Evolutionary conservation across 1,140 invertebrate species (phyloP).

Genomic region (Agrilus planipennis): DNA sequence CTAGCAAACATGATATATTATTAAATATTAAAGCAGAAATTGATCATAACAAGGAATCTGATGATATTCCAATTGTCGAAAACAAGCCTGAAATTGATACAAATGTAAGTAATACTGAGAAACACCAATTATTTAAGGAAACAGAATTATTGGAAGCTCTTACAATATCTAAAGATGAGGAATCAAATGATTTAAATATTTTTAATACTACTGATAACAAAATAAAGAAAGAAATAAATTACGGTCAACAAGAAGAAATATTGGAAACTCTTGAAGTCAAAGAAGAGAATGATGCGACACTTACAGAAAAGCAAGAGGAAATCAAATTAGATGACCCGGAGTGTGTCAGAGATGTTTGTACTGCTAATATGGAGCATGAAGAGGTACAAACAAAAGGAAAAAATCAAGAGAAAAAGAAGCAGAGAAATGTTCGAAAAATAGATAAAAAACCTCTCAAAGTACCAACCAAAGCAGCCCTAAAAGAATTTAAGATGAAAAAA

Average conservation of each 20-base stretch:
- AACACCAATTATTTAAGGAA: constrained; percentile 7
- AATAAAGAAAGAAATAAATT: constrained; percentile 3
- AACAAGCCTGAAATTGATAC: constrained; percentile 2
- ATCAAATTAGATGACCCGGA: background rate
- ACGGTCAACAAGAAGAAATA: constrained; percentile 5
- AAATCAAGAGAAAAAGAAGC: background rate
- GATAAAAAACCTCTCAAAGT: background rate
- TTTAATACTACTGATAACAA: background rate
- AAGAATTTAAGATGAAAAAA: constrained; percentile 7
- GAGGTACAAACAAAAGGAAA: background rate
- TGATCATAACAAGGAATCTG: constrained; percentile 10
- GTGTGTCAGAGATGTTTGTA: constrained; percentile 6
- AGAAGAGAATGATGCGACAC: constrained; percentile 8
- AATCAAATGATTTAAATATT: background rate
- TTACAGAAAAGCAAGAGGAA: background rate
- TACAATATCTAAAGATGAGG: background rate
- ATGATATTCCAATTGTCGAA: constrained; percentile 5
- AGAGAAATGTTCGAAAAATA: constrained; percentile 5
- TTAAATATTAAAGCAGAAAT: constrained; percentile 5
- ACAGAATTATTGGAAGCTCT: background rate
- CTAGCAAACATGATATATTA: constrained; percentile 11
- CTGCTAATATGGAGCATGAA: constrained; percentile 1
- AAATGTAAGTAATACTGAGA: background rate
- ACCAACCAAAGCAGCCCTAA: constrained; percentile 6
- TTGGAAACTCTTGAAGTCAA: background rate